Evolutionary conservation across 2,113 vertebrate species (phyloP), one percentile per base, ranked within the genome.

Genomic region (Scatophagus argus): DNA sequence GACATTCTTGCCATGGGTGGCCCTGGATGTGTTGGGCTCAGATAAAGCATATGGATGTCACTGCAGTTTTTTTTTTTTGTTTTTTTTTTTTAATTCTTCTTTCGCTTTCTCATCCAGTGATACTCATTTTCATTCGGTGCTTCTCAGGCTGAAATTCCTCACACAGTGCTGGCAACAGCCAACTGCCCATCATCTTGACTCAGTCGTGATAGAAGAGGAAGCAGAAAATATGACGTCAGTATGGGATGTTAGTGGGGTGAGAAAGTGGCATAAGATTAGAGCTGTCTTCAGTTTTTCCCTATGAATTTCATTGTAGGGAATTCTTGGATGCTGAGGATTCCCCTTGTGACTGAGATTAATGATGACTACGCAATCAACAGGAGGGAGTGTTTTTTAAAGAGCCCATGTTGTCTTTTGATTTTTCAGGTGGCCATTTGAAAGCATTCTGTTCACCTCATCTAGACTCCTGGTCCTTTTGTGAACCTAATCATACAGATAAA

Each of bases 61-160:
- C 77, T 79, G 70, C 68, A 56, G 34, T 64, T 82, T 83, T 76
- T 69, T 60, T 55, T 59, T 63, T 36, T 14, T 67, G 34, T 64
- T 82, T 83, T 76, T 69, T 60, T 55, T 59, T 63, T 36, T 14
- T 67, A n/a, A n/a, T n/a, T 13, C 7, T 1, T 49, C 34, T 25
- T 49, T 70, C 13, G 41, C 61, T 83, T 87, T 84, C 65, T 80
- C 55, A 74, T 86, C 52, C 32, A 43, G 85, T 85, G 87, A 86
- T 84, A 76, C 71, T 87, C 83, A 74, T 82, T 87, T 88, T 92
- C 84, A 87, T 61, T 85, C 65, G 14, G 46, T 86, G 80, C 80
- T 86, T 93, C 87, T 90, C 71, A 91, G 85, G 47, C 71, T 79
- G 81, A 85, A 90, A 94, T 94, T 93, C 90, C 85, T 92, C 70